Conservation (phyloP, 2,797 vertebrate genomes). For the Dipus sagitta region DNA sequence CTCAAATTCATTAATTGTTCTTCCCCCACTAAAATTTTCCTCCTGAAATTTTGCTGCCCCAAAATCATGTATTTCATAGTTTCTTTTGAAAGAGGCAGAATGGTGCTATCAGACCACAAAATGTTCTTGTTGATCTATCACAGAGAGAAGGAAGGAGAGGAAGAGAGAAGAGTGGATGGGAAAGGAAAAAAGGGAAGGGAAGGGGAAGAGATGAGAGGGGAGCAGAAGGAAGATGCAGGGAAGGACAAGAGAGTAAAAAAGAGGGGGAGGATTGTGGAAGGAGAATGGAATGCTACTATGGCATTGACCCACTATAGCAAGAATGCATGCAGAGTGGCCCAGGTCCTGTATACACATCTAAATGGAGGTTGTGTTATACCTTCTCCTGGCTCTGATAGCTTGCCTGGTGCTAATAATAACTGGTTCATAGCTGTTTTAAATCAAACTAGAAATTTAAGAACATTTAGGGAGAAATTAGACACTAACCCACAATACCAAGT, state of each 20-base stretch:
- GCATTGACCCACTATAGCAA: not conserved
- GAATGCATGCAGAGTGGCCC: rapidly evolving
- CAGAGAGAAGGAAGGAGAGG: not conserved
- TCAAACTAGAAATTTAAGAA: conserved; percentile 1
- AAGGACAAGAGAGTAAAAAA: too few species aligned
- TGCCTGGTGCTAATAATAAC: not conserved
- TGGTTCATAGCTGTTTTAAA: not conserved
- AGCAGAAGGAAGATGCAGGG: too few species aligned
- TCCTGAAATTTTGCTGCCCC: not conserved
- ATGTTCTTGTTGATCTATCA: too few species aligned
- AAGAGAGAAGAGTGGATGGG: too few species aligned
- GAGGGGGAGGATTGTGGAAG: too few species aligned
- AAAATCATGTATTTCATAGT: not conserved
- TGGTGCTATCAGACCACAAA: too few species aligned
- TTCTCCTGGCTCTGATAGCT: not conserved
- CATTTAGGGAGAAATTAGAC: not conserved
- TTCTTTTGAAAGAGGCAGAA: not conserved
- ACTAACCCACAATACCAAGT: not conserved
- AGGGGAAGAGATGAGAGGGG: too few species aligned
- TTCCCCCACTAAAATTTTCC: not conserved
- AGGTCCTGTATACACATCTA: not conserved
- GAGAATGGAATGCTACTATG: not conserved
- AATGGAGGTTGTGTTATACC: not conserved
- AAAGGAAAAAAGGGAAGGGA: too few species aligned
- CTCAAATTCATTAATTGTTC: not conserved